Percentiles rank a stretch among this genome's conserved stretches.
Conservation (phyloP, 2,113 vertebrate species). For the Neomonachus schauinslandi region DNA sequence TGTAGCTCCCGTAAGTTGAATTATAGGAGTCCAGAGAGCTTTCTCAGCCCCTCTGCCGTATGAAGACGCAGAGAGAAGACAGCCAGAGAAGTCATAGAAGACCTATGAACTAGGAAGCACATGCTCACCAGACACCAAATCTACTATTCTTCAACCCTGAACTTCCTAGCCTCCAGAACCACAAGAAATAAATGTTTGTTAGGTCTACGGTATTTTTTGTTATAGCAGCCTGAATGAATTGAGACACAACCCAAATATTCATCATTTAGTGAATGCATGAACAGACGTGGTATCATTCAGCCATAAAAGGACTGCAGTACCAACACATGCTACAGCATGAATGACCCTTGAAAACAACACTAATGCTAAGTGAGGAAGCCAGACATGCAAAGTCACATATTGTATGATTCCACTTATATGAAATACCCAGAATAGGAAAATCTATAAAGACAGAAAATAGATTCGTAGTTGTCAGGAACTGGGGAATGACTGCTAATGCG, state of each 20-base stretch:
- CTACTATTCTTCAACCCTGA: neutral
- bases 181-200: neutral
- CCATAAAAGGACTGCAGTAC: neutral
- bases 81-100: too few species aligned
- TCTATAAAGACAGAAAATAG: neutral
- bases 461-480: neutral
- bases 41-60: neutral
- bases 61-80: neutral
- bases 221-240: neutral
- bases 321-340: neutral
- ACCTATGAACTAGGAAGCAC: neutral
- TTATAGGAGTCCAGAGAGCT: neutral
- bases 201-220: neutral
- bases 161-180: neutral
- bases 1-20: neutral
- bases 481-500: neutral
- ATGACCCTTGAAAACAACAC: neutral
- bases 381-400: neutral
- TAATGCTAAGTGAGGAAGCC: neutral
- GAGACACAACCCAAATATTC: neutral
- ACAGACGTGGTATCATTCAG: neutral
- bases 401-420: neutral
- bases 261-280: neutral
- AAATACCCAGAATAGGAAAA: neutral
- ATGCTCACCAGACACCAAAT: neutral